These are phyloP conservation scores for Nasonia oneida DNA, from an alignment of 2,888 invertebrate genomes.

Conservation along the genomic window DNA sequence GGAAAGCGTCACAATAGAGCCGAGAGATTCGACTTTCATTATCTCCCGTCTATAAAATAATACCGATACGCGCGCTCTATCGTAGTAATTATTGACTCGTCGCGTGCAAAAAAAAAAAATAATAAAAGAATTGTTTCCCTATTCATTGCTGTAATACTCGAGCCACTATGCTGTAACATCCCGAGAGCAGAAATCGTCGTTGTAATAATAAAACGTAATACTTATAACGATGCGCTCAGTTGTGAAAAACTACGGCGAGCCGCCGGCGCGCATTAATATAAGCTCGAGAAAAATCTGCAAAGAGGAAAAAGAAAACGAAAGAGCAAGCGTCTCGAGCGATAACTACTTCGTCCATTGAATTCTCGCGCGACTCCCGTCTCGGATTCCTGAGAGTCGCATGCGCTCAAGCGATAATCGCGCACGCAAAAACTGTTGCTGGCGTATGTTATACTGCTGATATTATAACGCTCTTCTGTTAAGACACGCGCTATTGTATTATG, in stretches of 20 bases:
- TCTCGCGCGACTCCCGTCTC: no score
- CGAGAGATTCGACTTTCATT: slow-evolving; percentile 8
- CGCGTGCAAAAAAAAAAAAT: neutral
- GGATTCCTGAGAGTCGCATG: no score
- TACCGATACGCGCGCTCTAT: neutral
- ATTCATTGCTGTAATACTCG: neutral
- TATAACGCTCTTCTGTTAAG: neutral
- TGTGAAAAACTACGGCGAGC: neutral
- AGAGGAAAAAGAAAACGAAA: neutral
- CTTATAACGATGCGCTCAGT: neutral
- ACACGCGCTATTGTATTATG: neutral
- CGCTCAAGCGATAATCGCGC: neutral
- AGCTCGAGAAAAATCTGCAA: neutral
- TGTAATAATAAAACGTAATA: neutral
- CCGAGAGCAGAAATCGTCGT: neutral
- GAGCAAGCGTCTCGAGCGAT: neutral
- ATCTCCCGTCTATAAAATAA: neutral
- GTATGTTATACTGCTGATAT: no score
- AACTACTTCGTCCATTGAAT: neutral
- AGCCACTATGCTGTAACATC: neutral
- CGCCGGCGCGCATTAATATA: neutral
- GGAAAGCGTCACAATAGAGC: neutral
- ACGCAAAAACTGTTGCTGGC: neutral
- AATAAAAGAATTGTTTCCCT: neutral
- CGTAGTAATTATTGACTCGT: neutral